Base-by-base conservation (phyloP, 2,113 vertebrate species). In the Okapia johnstoni region DNA sequence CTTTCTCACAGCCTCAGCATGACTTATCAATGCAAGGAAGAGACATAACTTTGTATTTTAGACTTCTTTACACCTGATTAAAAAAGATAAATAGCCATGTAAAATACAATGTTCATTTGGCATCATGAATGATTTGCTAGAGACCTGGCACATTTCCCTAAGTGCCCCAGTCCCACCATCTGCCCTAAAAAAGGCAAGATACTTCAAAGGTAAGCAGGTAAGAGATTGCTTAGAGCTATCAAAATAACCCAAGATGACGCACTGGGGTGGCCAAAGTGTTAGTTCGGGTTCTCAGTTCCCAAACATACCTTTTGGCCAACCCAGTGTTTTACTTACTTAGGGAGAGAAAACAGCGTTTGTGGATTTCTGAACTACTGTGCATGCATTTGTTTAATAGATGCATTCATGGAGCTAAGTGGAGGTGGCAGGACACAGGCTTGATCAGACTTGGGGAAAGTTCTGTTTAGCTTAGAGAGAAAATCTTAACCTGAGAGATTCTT, bases 311-410 rank as follows among this genome's bases (percentile, higher is more conserved):
- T 73, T 43, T 43, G 23, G 40, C 70, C 36, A 73, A 73, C 0
- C 0, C 36, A 14, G 36, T 16, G 11, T 88, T 94, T 52, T 88
- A 43, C 79, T 88, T 91, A 57, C 52, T 92, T 76, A 0, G 0
- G n/a, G n/a, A 79, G 43, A 33, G 36, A 95, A 89, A 98, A 97
- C 1, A 89, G 91, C 43, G n/a, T 55, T 23, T 21, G 10, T 50
- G 52, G 48, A 60, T 73, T 98, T 97, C 70, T 96, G 46, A 95
- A 97, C 90, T 28, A 70, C 14, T 4, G 17, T 50, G 58, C 77
- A 54, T 48, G 89, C 57, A 55, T 93, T 96, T 97, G 97, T 93
- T 89, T 98, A 98, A 97, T 58, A 98, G 97, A 98, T 46, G 70
- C 86, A 80, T 40, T 70, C 28, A 10, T 19, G 58, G 85, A 60